A percentile compares a stretch with the other conserved stretches of the same genome.
phyloP scores from a whole-genome alignment of 2,888 invertebrate species.

The Entomobrya proxima region DNA sequence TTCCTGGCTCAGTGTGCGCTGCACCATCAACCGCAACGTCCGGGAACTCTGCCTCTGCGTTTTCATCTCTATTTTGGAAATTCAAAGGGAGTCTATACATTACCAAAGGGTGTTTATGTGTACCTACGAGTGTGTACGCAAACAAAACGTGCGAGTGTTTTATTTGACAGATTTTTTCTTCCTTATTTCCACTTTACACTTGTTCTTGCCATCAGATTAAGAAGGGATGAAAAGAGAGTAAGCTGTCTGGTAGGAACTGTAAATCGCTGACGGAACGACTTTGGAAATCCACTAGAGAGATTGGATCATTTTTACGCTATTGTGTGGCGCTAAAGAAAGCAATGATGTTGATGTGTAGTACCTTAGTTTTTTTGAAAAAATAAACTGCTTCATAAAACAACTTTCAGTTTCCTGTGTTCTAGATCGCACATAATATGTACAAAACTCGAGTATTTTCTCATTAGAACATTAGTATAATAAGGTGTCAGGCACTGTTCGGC shows the following conservation, averaged over 20 bases:
- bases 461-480: too few species aligned
- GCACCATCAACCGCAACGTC: constrained; percentile 31
- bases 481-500: too few species aligned
- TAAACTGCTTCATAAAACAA: too few species aligned
- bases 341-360: neutral
- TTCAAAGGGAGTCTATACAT: neutral
- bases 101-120: neutral
- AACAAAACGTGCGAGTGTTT: neutral
- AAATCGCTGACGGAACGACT: constrained; percentile 10
- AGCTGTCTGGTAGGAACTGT: neutral
- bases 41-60: neutral
- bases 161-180: constrained; percentile 26
- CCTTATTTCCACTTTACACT: neutral
- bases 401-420: too few species aligned
- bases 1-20: constrained; percentile 36
- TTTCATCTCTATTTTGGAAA: neutral
- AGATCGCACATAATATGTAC: too few species aligned
- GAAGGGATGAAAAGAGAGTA: neutral
- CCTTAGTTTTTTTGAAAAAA: too few species aligned
- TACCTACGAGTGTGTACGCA: neutral
- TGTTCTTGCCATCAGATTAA: constrained; percentile 3
- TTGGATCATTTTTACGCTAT: neutral
- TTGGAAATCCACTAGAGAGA: constrained; percentile 28
- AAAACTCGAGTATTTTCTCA: too few species aligned
- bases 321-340: neutral